Evolutionary conservation across 2,888 invertebrate genomes (phyloP).

Genomic region (Amiota minor): DNA sequence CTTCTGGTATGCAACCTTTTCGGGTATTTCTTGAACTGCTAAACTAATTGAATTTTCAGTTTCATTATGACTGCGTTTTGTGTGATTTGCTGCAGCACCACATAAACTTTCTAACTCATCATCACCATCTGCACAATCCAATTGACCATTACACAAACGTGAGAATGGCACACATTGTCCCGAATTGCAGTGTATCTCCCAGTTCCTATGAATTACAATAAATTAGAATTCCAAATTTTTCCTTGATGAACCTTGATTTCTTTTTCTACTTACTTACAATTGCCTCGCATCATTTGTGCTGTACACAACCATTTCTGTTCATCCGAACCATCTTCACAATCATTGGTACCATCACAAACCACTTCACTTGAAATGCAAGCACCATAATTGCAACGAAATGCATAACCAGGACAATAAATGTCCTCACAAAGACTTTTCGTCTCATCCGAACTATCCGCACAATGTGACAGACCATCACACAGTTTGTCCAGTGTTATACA

Average conservation of each 20-base stretch:
- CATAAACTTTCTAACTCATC: slow-evolving; percentile 38
- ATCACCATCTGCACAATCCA: slow-evolving; percentile 41
- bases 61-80: neutral
- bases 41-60: too few relatives aligned
- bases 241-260: neutral
- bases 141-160: slow-evolving; percentile 38
- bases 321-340: slow-evolving; percentile 43
- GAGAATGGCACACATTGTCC: slow-evolving; percentile 42
- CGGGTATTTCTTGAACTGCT: too few relatives aligned
- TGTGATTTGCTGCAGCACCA: slow-evolving; percentile 20
- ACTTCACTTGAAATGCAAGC: slow-evolving; percentile 41
- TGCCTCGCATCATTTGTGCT: slow-evolving; percentile 43
- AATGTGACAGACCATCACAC: slow-evolving; percentile 41
- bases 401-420: slow-evolving; percentile 43
- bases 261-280: slow-evolving; percentile 34
- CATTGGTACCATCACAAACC: slow-evolving; percentile 39
- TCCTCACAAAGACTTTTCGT: slow-evolving; percentile 33
- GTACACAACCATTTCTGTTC: slow-evolving; percentile 42
- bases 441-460: slow-evolving; percentile 43
- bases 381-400: slow-evolving; percentile 45
- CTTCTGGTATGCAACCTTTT: too few relatives aligned
- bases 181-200: slow-evolving; percentile 42
- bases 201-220: slow-evolving; percentile 4
- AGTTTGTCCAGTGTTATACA: slow-evolving; percentile 39
- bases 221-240: neutral